Percentiles rank a stretch among this genome's conserved stretches.
phyloP scores from a whole-genome alignment of 2,888 invertebrate species.

The Drosophila robusta region DNA sequence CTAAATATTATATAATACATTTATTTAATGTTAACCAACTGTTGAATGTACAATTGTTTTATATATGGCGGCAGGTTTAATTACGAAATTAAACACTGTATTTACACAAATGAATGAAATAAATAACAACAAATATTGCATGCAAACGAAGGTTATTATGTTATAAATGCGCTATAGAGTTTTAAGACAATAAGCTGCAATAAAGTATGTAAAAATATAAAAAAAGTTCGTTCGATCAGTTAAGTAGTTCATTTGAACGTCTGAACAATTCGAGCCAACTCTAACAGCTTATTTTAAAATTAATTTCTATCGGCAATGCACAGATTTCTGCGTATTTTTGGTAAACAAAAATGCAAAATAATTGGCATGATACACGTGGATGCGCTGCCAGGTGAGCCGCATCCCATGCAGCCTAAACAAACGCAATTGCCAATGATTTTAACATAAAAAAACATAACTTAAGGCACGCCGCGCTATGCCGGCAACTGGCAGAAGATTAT shows the following conservation, averaged over 20 bases:
- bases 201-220: too few species aligned
- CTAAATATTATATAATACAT: too few species aligned
- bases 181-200: too few species aligned
- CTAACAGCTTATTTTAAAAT: not conserved
- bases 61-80: too few species aligned
- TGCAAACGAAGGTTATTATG: too few species aligned
- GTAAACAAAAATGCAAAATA: slow-evolving; percentile 85
- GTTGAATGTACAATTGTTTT: too few species aligned
- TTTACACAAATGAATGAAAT: too few species aligned
- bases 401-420: not conserved
- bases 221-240: too few species aligned
- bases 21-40: too few species aligned
- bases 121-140: too few species aligned
- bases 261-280: not conserved
- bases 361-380: slow-evolving; percentile 91
- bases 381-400: slow-evolving; percentile 88
- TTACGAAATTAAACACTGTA: too few species aligned
- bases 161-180: too few species aligned
- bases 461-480: slow-evolving; percentile 87
- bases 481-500: slow-evolving; percentile 86
- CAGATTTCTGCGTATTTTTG: slow-evolving; percentile 85
- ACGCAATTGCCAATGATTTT: not conserved
- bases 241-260: not conserved
- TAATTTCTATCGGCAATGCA: slow-evolving; percentile 78
- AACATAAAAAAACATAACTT: slow-evolving; percentile 13